phyloP scores from a whole-genome alignment of 2,113 vertebrate species.

The Plestiodon gilberti region DNA sequence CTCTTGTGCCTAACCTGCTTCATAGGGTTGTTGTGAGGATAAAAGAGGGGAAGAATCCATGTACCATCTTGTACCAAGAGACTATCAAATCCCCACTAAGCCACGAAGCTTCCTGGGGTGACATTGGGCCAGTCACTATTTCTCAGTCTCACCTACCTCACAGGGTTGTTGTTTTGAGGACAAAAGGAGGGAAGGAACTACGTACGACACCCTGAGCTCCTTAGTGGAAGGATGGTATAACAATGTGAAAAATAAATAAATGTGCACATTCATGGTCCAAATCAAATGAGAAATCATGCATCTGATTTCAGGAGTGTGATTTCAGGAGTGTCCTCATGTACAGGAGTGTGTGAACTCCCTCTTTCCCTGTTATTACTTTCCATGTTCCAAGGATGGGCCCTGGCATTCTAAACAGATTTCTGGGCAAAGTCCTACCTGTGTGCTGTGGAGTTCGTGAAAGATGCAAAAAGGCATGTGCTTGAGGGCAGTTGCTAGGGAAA shows the following conservation, averaged over 20 bases:
- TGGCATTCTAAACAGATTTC: background rate
- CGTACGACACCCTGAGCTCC: too few species aligned
- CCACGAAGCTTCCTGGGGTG: too few species aligned
- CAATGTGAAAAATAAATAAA: too few species aligned
- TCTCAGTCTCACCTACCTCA: too few species aligned
- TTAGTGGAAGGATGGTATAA: too few species aligned
- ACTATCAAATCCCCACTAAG: too few species aligned
- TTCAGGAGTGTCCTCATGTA: too few species aligned
- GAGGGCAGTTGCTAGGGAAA: background rate
- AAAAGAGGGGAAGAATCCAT: background rate
- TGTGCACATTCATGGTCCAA: background rate
- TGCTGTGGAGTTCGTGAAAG: background rate
- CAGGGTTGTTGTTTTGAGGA: too few species aligned
- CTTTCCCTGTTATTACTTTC: background rate
- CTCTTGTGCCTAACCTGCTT: background rate
- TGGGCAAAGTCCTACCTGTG: background rate
- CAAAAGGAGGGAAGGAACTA: too few species aligned
- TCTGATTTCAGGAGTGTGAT: too few species aligned
- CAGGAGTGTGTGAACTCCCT: background rate
- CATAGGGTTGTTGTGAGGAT: background rate
- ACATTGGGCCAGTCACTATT: too few species aligned
- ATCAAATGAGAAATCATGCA: background rate
- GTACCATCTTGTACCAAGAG: too few species aligned
- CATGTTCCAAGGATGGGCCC: background rate
- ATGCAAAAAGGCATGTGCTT: background rate